phyloP scores from a whole-genome alignment of 2,113 vertebrate genomes.

The Sphaerodactylus townsendi region DNA sequence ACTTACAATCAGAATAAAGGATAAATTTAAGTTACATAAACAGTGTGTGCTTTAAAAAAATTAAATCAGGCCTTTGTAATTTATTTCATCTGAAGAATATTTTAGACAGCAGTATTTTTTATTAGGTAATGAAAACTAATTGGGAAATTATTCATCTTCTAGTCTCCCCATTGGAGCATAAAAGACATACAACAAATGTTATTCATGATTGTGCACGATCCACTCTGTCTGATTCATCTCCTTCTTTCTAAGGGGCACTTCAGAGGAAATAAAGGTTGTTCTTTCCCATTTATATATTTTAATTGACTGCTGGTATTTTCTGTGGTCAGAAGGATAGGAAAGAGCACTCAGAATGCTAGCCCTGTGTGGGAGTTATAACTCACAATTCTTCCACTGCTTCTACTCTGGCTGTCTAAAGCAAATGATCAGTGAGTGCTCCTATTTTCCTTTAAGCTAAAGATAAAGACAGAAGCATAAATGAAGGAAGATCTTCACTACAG shows the following conservation, averaged over 20 bases:
- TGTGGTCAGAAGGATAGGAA: conserved; percentile 74
- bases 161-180: conserved; percentile 48
- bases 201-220: conserved; percentile 63
- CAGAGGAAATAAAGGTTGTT: conserved; percentile 74
- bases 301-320: conserved; percentile 76
- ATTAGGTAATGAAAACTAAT: conserved; percentile 69
- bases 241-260: conserved; percentile 65
- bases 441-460: conserved; percentile 79
- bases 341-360: conserved; percentile 68
- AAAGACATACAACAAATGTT: conserved; percentile 68
- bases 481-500: conserved; percentile 80
- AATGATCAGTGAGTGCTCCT: conserved; percentile 71
- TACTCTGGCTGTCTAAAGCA: conserved; percentile 46
- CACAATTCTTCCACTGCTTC: conserved; percentile 63
- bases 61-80: conserved; percentile 40
- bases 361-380: too few relatives aligned
- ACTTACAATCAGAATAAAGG: neutral
- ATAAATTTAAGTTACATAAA: neutral
- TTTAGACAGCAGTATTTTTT: conserved; percentile 56
- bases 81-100: conserved; percentile 58
- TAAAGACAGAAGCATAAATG: conserved; percentile 78
- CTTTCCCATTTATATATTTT: conserved; percentile 74
- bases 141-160: conserved; percentile 69
- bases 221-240: conserved; percentile 60
- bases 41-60: conserved; percentile 6